Evolutionary conservation across 2,797 vertebrate genomes (phyloP).

Genomic region (Peromyscus attwateri): DNA sequence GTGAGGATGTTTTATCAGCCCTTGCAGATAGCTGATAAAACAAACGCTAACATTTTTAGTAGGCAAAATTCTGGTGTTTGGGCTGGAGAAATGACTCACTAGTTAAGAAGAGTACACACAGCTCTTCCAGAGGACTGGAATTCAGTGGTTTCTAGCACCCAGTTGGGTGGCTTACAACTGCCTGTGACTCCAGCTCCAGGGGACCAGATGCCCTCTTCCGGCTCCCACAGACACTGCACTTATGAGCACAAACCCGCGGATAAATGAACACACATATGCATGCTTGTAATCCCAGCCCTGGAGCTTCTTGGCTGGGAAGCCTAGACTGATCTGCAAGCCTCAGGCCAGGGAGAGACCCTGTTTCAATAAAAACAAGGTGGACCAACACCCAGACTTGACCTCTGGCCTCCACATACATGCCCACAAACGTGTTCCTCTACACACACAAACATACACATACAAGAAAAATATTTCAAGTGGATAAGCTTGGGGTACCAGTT

Average conservation of each 20-base stretch:
- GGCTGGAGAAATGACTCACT: background rate
- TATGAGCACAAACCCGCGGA: background rate
- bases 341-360: background rate
- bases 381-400: background rate
- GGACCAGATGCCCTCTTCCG: background rate
- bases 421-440: background rate
- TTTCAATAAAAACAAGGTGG: background rate
- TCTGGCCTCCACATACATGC: background rate
- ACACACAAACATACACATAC: background rate
- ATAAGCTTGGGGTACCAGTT: background rate
- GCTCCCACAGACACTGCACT: background rate
- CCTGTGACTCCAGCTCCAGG: background rate
- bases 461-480: background rate
- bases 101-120: background rate
- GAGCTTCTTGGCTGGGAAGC: background rate
- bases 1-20: background rate
- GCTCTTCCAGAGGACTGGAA: background rate
- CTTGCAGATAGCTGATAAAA: background rate
- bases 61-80: background rate
- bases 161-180: background rate
- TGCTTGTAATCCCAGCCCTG: background rate
- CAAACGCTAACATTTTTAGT: conserved; percentile 3
- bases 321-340: background rate
- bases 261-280: too few relatives aligned
- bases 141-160: background rate